Conservation (phyloP, 2,797 vertebrate genomes). For the Miichthys miiuy region DNA sequence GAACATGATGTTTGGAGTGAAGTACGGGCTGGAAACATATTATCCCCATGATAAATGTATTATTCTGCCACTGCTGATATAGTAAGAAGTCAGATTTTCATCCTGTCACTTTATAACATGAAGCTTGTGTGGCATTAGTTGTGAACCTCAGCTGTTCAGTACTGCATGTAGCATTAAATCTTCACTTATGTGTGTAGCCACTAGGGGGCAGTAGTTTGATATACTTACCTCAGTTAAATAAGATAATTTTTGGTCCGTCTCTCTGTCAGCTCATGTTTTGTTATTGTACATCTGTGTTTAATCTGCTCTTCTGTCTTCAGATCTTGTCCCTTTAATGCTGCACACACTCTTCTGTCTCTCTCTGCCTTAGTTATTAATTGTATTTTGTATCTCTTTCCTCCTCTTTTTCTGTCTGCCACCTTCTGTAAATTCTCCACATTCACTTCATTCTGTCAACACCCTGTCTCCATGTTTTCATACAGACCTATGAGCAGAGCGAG, state of each 20-base stretch:
- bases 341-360: neutral
- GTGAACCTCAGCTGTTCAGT: neutral
- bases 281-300: neutral
- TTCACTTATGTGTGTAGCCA: neutral
- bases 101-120: neutral
- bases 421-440: neutral
- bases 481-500: conserved; percentile 98
- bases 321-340: neutral
- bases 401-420: neutral
- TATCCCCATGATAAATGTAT: neutral
- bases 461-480: neutral
- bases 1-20: neutral
- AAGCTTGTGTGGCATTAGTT: neutral
- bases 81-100: neutral
- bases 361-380: neutral
- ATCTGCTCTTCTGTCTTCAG: neutral
- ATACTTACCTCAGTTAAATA: neutral
- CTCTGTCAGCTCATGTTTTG: neutral
- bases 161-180: neutral
- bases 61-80: neutral
- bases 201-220: conserved; percentile 34
- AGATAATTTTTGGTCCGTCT: neutral
- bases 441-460: neutral
- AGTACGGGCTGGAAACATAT: neutral
- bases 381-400: neutral